These are phyloP conservation scores for Oreochromis spilurus DNA, from an alignment of 2,113 vertebrate species.

Conservation along the genomic window DNA sequence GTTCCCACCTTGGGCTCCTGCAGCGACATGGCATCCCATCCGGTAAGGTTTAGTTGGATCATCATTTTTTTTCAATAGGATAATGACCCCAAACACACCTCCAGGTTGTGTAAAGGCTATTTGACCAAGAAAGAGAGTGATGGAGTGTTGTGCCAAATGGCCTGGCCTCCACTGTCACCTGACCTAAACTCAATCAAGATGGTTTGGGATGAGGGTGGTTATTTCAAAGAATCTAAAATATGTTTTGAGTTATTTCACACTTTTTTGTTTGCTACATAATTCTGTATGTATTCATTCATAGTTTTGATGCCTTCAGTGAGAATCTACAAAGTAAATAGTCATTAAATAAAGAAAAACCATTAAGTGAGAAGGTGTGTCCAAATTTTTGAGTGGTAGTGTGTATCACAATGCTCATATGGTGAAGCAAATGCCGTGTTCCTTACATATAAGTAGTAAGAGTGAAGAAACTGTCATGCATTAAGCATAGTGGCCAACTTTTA, in stretches of 20 bases:
- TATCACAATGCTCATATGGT: background rate
- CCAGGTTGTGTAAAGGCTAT: background rate
- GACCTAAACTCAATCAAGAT: background rate
- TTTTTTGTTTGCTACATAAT: background rate
- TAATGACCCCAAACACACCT: background rate
- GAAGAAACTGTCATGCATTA: background rate
- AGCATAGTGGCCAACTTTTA: background rate
- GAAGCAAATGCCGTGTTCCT: background rate
- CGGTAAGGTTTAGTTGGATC: background rate
- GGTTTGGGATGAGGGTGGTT: background rate
- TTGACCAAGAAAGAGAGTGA: background rate
- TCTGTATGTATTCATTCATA: background rate
- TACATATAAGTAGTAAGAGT: conserved; percentile 32
- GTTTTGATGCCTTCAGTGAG: background rate
- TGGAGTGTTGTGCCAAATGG: background rate
- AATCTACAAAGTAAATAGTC: background rate
- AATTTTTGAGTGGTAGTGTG: background rate
- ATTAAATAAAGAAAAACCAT: background rate
- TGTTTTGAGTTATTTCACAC: background rate
- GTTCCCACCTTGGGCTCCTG: background rate
- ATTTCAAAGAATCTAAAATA: background rate
- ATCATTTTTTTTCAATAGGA: background rate
- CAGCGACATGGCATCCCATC: background rate
- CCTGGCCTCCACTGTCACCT: background rate
- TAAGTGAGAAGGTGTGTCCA: background rate